These are phyloP conservation scores for Alethe diademata DNA, from an alignment of 2,113 vertebrate genomes.

Conservation along the genomic window DNA sequence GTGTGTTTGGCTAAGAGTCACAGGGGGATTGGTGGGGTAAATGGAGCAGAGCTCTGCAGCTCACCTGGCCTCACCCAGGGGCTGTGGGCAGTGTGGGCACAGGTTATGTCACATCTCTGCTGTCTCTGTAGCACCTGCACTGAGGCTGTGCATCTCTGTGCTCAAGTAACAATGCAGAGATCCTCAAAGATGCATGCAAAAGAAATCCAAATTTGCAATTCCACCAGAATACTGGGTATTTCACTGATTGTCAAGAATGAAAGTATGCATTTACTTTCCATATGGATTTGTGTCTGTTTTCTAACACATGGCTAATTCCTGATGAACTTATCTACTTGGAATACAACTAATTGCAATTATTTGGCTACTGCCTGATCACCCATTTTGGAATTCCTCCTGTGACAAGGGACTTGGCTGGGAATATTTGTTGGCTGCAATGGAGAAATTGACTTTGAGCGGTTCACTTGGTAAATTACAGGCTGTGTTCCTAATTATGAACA, in stretches of 20 bases:
- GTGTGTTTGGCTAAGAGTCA: not conserved
- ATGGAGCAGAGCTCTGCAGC: not conserved
- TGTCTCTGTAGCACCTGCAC: not conserved
- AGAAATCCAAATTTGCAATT: not conserved
- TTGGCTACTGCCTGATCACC: not conserved
- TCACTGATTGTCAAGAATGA: not conserved
- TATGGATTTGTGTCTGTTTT: not conserved
- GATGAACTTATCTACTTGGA: not conserved
- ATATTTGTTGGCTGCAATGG: not conserved
- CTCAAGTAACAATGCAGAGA: not conserved
- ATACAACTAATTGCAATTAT: not conserved
- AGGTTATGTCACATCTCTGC: not conserved
- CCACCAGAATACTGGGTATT: not conserved
- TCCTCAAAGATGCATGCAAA: not conserved
- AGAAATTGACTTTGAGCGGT: not conserved
- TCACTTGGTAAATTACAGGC: constrained; percentile 29
- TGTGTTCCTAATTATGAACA: constrained; percentile 28
- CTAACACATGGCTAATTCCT: not conserved
- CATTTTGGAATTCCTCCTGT: not conserved
- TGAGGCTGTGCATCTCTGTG: not conserved
- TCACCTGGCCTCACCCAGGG: not conserved
- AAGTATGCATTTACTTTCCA: not conserved
- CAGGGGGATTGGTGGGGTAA: not conserved
- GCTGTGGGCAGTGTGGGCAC: fast-evolving
- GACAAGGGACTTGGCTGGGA: not conserved